These are phyloP conservation scores for Drosophila mettleri DNA, from an alignment of 2,888 invertebrate genomes.

Conservation along the genomic window DNA sequence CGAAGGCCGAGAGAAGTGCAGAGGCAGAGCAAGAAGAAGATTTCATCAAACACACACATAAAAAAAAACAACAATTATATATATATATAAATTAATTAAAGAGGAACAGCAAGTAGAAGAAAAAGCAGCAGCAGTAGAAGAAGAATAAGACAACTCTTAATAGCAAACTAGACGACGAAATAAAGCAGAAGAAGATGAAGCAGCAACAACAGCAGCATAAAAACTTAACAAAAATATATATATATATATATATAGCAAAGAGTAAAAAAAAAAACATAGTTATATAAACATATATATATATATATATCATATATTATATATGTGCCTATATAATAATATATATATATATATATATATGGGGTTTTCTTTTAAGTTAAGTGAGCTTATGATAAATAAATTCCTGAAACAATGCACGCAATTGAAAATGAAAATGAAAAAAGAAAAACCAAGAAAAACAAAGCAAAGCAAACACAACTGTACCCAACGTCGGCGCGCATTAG, in stretches of 20 bases:
- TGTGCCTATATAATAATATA: conserved; percentile 27
- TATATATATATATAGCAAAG: conserved; percentile 16
- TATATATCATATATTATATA: conserved; percentile 32
- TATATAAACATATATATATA: conserved; percentile 57
- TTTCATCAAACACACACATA: conserved; percentile 81
- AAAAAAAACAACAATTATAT: too few relatives aligned
- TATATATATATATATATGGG: conserved; percentile 16
- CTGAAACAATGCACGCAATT: conserved; percentile 15
- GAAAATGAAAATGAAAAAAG: background rate
- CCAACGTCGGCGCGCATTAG: conserved; percentile 42
- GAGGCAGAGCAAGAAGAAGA: conserved; percentile 63
- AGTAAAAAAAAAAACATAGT: conserved; percentile 13
- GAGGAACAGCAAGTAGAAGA: conserved; percentile 28
- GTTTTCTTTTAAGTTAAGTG: conserved; percentile 43
- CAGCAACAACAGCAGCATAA: conserved; percentile 48
- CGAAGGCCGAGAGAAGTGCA: conserved; percentile 40
- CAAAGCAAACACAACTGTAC: conserved; percentile 16
- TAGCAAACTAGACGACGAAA: conserved; percentile 46
- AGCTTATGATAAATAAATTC: conserved; percentile 34
- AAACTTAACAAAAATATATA: conserved; percentile 21
- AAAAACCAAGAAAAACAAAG: too few relatives aligned
- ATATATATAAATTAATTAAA: conserved; percentile 20
- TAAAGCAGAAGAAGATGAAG: conserved; percentile 36
- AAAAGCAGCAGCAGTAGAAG: conserved; percentile 33
- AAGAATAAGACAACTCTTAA: conserved; percentile 53